Evolutionary conservation across 2,113 vertebrate genomes (phyloP).

Genomic region (Herpetotheres cachinnans): DNA sequence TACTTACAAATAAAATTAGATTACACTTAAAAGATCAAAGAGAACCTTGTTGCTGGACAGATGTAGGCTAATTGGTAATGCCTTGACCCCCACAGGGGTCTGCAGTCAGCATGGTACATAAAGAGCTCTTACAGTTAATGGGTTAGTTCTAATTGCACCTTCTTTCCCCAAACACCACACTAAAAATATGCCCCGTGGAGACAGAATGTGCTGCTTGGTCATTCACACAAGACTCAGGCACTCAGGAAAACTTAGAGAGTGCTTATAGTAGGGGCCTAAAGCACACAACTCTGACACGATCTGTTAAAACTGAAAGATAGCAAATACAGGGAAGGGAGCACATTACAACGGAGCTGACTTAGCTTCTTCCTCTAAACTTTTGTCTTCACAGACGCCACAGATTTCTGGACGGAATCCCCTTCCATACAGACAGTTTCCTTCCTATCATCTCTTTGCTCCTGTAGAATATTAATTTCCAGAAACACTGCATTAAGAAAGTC

Average conservation of each 20-base stretch:
- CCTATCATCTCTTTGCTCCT: not conserved
- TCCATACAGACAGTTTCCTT: not conserved
- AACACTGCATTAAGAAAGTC: not conserved
- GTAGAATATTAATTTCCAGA: not conserved
- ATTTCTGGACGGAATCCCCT: not conserved
- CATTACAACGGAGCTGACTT: not conserved
- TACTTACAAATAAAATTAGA: slow-evolving; percentile 6
- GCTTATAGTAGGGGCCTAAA: not conserved
- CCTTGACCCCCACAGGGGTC: not conserved
- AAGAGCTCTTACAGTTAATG: slow-evolving; percentile 61
- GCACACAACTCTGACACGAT: not conserved
- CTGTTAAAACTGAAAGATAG: not conserved
- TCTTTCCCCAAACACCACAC: slow-evolving; percentile 8
- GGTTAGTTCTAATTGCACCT: slow-evolving; percentile 60
- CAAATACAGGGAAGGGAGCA: not conserved
- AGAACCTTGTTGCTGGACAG: slow-evolving; percentile 16
- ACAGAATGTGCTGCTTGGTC: slow-evolving; percentile 37
- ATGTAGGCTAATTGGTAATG: slow-evolving; percentile 20
- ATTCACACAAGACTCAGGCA: not conserved
- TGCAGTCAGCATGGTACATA: not conserved
- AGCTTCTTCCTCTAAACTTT: not conserved
- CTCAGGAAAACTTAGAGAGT: not conserved
- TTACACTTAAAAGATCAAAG: slow-evolving; percentile 33
- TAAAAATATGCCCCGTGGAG: slow-evolving; percentile 32
- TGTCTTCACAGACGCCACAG: not conserved